phyloP scores from a whole-genome alignment of 53 echinoderm and acorn worm species.

The Zoroaster sp. region DNA sequence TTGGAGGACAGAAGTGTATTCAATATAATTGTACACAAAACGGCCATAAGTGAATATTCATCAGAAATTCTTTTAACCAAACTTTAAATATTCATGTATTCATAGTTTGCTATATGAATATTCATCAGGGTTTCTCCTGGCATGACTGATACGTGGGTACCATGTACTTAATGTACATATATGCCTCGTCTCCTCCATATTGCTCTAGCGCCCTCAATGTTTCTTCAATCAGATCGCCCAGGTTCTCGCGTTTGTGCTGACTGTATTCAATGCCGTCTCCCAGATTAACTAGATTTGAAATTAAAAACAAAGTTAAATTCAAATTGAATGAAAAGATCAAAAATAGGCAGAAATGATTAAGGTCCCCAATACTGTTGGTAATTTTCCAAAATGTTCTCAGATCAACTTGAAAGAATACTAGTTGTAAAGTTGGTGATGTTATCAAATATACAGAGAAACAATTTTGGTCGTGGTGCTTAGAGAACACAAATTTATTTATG shows the following conservation, averaged over 20 bases:
- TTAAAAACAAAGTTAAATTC: no score
- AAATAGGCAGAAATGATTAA: no score
- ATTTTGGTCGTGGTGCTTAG: no score
- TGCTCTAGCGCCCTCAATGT: conserved; percentile 70
- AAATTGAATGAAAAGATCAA: no score
- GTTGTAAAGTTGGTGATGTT: no score
- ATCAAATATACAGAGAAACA: no score
- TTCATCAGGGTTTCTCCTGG: conserved; percentile 9
- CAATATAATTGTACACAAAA: no score
- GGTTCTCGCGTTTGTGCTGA: conserved; percentile 65
- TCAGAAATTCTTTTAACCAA: neutral
- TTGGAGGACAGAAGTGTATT: no score
- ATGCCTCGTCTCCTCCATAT: conserved; percentile 71
- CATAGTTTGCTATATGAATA: neutral
- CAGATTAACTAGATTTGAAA: conserved; percentile 52
- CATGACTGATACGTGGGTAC: conserved; percentile 85
- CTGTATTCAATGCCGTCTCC: conserved; percentile 85
- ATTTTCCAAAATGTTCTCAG: no score
- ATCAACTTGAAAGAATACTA: no score
- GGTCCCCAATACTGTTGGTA: no score
- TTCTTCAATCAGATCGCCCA: conserved; percentile 80
- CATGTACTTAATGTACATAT: conserved; percentile 77
- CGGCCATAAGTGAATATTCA: neutral
- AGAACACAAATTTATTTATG: no score
- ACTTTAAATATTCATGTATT: neutral